Conservation (phyloP, 2,113 vertebrate genomes). For the Ploceus nigricollis region DNA sequence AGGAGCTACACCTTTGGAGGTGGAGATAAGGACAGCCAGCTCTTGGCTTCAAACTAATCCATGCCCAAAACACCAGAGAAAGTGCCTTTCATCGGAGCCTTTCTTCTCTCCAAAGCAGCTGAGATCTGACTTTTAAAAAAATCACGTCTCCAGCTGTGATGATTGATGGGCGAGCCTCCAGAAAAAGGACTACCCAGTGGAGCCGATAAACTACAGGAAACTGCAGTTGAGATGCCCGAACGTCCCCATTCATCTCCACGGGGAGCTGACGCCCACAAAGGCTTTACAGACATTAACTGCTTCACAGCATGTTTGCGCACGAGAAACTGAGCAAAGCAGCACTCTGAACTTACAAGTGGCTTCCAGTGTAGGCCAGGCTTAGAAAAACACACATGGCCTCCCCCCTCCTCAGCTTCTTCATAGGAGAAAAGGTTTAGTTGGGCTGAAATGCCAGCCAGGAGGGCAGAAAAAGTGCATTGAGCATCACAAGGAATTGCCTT, state of each 20-base stretch:
- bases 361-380: background rate
- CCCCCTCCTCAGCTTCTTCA: background rate
- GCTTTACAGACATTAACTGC: background rate
- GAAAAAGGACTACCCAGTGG: background rate
- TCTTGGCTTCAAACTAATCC: background rate
- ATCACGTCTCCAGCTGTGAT: background rate
- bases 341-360: background rate
- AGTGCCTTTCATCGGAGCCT: background rate
- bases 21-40: background rate
- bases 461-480: background rate
- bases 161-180: background rate
- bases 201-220: background rate
- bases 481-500: background rate
- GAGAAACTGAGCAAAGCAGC: background rate
- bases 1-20: background rate
- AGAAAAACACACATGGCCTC: background rate
- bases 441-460: background rate
- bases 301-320: background rate
- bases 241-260: background rate
- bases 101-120: background rate
- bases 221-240: background rate
- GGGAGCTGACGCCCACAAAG: constrained; percentile 12
- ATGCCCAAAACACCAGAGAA: background rate
- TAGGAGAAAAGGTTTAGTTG: background rate
- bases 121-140: background rate